Conservation (phyloP, 2,113 vertebrate species). For the Rhegmatorhina hoffmannsi region DNA sequence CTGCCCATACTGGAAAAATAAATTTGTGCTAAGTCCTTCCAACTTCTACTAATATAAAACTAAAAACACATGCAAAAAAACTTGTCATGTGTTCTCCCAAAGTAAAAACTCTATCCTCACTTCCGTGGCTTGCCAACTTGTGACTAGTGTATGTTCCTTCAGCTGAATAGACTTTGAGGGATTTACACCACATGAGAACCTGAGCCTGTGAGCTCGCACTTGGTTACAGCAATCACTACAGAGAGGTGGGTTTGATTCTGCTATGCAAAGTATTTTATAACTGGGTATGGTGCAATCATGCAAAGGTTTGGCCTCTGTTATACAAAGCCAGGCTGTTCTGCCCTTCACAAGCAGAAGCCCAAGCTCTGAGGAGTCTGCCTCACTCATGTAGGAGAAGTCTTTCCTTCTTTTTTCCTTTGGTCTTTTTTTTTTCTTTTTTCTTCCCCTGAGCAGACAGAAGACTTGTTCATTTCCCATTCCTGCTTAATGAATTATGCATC, state of each 20-base stretch:
- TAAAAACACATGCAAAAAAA: background rate
- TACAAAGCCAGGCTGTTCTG: background rate
- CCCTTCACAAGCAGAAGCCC: fast-evolving
- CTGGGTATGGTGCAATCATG: too few relatives aligned
- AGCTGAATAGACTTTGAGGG: background rate
- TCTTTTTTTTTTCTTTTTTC: background rate
- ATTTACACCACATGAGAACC: background rate
- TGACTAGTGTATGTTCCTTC: background rate
- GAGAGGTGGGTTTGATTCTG: background rate
- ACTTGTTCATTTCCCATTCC: conserved; percentile 70
- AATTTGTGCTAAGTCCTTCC: background rate
- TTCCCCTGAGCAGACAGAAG: conserved; percentile 58
- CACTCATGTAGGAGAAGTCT: background rate
- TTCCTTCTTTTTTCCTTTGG: background rate
- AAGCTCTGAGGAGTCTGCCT: background rate
- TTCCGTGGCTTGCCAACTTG: background rate
- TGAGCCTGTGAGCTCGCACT: background rate
- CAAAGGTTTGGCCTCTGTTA: fast-evolving
- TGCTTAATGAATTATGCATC: conserved; percentile 78
- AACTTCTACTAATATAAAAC: background rate
- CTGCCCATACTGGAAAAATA: background rate
- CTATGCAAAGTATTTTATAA: background rate
- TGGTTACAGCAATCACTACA: background rate
- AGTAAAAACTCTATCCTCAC: background rate
- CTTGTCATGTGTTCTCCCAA: background rate